phyloP scores from a whole-genome alignment of 2,797 vertebrate genomes.

The Acestrorhynchus altus region DNA sequence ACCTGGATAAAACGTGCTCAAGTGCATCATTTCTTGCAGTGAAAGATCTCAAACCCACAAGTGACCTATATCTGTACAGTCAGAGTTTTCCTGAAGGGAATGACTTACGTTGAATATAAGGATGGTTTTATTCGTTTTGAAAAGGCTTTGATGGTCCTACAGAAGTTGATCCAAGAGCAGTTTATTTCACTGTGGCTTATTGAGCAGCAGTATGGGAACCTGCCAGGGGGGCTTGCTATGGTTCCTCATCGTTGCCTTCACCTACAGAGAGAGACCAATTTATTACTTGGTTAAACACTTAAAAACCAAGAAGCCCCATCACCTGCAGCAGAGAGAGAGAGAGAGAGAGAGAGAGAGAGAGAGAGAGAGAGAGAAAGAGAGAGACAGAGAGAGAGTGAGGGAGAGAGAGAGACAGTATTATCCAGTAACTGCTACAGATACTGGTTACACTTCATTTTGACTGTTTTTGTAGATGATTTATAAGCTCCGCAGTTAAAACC shows the following conservation, averaged over 20 bases:
- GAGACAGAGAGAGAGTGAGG: neutral
- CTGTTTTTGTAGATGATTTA: no score
- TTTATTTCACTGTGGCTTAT: neutral
- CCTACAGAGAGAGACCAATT: slow-evolving; percentile 70
- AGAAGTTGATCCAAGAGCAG: neutral
- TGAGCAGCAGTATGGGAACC: neutral
- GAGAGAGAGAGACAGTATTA: no score
- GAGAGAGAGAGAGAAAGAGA: neutral
- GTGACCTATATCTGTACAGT: no score
- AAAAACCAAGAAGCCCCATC: slow-evolving; percentile 62
- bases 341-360: neutral
- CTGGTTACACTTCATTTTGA: no score
- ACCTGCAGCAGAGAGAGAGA: slow-evolving; percentile 48
- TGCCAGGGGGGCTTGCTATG: neutral
- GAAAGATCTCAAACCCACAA: no score
- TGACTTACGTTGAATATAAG: neutral
- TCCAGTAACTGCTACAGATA: no score
- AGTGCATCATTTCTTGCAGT: no score
- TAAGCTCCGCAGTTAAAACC: no score
- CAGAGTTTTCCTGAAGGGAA: no score
- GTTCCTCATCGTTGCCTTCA: slow-evolving; percentile 61
- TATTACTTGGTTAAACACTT: slow-evolving; percentile 73
- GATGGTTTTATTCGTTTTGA: neutral
- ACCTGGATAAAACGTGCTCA: no score
- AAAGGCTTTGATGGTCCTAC: neutral